Conservation (phyloP, 2,888 invertebrate genomes). For the Linnaemya vulpina region DNA sequence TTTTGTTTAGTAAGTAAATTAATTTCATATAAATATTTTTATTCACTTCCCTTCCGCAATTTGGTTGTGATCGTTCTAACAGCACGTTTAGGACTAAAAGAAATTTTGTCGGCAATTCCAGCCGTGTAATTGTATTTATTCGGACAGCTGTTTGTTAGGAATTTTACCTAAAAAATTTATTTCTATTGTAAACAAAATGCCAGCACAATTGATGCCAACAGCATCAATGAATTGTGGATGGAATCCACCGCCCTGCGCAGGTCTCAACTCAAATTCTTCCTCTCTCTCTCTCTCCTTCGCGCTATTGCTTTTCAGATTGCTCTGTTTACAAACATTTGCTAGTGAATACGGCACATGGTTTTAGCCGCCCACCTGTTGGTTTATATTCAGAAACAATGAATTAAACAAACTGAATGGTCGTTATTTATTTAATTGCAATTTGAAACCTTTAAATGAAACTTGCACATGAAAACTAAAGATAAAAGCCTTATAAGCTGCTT, state of each 20-base stretch:
- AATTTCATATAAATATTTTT: background rate
- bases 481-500: too few relatives aligned
- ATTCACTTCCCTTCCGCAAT: conserved; percentile 31
- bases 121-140: background rate
- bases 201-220: conserved; percentile 8
- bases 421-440: conserved; percentile 1
- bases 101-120: conserved; percentile 22
- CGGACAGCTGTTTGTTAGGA: conserved; percentile 25
- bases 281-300: background rate
- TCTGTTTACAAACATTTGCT: background rate
- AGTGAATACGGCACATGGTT: conserved; percentile 23
- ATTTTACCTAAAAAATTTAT: background rate
- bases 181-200: background rate
- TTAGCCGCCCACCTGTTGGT: conserved; percentile 62
- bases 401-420: background rate
- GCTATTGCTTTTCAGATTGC: background rate
- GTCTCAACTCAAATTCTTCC: background rate
- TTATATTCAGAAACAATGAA: background rate
- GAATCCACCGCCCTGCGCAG: conserved; percentile 36
- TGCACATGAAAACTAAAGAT: too few relatives aligned
- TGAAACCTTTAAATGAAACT: background rate
- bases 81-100: conserved; percentile 60
- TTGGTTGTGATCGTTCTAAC: conserved; percentile 61
- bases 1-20: background rate
- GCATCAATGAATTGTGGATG: conserved; percentile 67